Percentiles rank a stretch among this genome's conserved stretches.
These are phyloP conservation scores for Bos javanicus DNA, from an alignment of 2,113 vertebrate species.

Conservation along the genomic window DNA sequence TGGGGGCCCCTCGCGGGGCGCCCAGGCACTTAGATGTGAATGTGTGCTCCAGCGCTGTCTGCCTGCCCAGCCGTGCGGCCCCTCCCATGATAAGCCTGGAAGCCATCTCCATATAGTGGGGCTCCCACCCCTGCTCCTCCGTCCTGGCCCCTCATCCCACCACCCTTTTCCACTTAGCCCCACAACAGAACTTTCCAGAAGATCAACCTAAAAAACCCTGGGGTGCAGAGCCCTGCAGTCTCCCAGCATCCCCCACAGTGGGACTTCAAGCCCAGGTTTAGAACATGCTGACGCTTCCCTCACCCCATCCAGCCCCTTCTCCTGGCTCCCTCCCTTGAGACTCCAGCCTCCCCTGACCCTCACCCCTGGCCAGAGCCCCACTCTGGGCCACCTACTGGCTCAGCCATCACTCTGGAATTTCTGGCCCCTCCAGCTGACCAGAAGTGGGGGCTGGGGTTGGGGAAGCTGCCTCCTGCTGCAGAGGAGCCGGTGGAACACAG, in stretches of 20 bases:
- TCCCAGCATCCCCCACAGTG: background rate
- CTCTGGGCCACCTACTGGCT: background rate
- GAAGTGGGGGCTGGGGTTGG: rapidly evolving
- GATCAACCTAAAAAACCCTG: background rate
- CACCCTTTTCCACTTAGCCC: background rate
- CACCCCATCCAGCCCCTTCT: background rate
- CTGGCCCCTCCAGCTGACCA: background rate
- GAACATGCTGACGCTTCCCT: background rate
- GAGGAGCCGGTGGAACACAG: background rate
- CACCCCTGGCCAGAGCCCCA: background rate
- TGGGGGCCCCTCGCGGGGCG: rapidly evolving
- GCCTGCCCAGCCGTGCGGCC: background rate
- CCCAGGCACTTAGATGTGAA: rapidly evolving
- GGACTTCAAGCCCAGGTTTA: background rate
- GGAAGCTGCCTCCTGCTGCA: background rate
- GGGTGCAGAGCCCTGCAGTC: background rate
- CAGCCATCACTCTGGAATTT: background rate
- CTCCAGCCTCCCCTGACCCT: background rate
- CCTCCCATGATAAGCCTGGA: background rate
- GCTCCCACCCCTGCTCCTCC: background rate
- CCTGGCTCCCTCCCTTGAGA: background rate
- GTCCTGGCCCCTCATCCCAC: rapidly evolving
- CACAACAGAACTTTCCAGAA: background rate
- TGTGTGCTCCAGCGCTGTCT: background rate
- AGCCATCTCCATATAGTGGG: rapidly evolving